phyloP scores from a whole-genome alignment of 2,113 vertebrate genomes.

The Myotis yumanensis region DNA sequence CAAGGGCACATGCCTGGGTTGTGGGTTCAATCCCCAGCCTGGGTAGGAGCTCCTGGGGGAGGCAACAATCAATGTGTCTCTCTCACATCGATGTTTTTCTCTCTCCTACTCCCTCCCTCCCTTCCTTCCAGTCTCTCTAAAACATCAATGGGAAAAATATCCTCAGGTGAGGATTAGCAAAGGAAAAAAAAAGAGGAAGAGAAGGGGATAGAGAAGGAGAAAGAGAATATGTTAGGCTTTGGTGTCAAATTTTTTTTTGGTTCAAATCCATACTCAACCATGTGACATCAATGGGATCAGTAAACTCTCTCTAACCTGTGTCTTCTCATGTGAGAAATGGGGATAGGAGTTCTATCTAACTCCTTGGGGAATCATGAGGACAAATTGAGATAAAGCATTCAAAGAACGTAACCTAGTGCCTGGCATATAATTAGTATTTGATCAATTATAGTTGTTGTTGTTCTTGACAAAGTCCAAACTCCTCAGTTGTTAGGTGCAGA shows the following conservation, averaged over 20 bases:
- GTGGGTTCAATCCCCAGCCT: too few relatives aligned
- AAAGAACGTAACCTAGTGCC: not conserved
- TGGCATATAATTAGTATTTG: not conserved
- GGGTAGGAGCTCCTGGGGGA: too few relatives aligned
- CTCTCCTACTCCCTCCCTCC: too few relatives aligned
- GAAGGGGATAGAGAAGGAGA: not conserved
- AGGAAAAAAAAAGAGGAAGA: not conserved
- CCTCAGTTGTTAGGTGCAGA: not conserved
- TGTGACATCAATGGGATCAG: not conserved
- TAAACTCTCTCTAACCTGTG: not conserved
- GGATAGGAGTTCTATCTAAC: not conserved
- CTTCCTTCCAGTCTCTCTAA: too few relatives aligned
- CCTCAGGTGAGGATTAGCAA: too few relatives aligned
- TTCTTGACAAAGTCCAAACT: not conserved
- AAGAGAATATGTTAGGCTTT: not conserved
- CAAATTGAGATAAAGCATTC: not conserved
- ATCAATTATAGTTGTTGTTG: not conserved
- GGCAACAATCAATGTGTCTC: too few relatives aligned
- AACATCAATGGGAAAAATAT: too few relatives aligned
- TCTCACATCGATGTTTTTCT: too few relatives aligned
- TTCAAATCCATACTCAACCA: not conserved
- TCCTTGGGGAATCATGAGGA: not conserved
- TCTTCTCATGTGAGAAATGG: not conserved
- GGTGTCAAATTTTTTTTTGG: not conserved
- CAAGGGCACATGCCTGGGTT: too few relatives aligned